phyloP scores from a whole-genome alignment of 2,797 vertebrate genomes.

The Argentina silus region DNA sequence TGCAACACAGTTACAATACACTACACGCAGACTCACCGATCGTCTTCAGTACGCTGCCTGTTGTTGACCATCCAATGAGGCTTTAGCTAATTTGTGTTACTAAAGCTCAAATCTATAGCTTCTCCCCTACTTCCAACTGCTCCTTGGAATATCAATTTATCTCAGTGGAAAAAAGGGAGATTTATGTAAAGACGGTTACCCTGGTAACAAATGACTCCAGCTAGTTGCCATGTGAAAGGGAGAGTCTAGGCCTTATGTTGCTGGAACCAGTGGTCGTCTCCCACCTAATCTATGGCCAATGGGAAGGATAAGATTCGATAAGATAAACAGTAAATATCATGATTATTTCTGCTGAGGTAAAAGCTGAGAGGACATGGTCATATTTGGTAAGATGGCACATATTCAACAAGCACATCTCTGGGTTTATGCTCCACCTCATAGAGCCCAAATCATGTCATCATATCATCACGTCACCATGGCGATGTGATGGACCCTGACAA shows the following conservation, averaged over 20 bases:
- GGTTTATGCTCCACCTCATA: not conserved
- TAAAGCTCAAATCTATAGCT: not conserved
- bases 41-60: not conserved
- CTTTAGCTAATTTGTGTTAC: not conserved
- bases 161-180: slow-evolving; percentile 42
- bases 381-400: no score
- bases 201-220: slow-evolving; percentile 46
- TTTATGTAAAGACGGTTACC: slow-evolving; percentile 49
- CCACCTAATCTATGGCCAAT: no score
- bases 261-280: no score
- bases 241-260: not conserved
- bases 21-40: not conserved
- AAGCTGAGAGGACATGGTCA: not conserved
- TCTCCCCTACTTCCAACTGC: slow-evolving; percentile 31
- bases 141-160: slow-evolving; percentile 56
- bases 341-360: not conserved
- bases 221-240: not conserved
- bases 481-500: not conserved
- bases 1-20: not conserved
- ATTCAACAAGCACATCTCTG: not conserved
- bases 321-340: not conserved
- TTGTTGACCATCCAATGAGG: not conserved
- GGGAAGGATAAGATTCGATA: no score
- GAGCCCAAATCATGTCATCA: not conserved
- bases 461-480: not conserved